A percentile compares a stretch with the other conserved stretches of the same genome.
phyloP scores from a whole-genome alignment of 2,888 invertebrate genomes.

The Volucella zonaria region DNA sequence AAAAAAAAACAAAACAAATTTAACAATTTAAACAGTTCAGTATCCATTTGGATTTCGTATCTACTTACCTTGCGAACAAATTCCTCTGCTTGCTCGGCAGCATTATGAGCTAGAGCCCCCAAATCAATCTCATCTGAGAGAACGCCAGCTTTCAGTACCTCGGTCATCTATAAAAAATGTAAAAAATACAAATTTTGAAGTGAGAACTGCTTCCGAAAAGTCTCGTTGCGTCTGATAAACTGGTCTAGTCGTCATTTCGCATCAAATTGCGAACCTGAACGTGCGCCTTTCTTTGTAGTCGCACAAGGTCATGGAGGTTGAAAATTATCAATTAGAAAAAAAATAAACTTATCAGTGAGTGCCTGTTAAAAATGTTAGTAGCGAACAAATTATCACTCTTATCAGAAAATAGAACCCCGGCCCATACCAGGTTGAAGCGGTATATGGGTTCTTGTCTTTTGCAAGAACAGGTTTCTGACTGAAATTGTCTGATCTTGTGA shows the following conservation, averaged over 20 bases:
- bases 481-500: too few relatives aligned
- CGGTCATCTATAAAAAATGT: slow-evolving; percentile 86
- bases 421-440: too few relatives aligned
- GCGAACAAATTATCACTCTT: neutral
- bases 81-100: slow-evolving; percentile 96
- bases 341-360: slow-evolving; percentile 31
- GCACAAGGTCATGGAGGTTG: slow-evolving; percentile 36
- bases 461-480: too few relatives aligned
- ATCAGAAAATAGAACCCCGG: neutral
- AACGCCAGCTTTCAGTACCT: slow-evolving; percentile 92
- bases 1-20: slow-evolving; percentile 17
- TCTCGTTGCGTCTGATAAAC: slow-evolving; percentile 5
- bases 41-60: neutral
- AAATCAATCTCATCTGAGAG: slow-evolving; percentile 92
- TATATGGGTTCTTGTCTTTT: too few relatives aligned
- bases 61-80: slow-evolving; percentile 90
- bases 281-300: slow-evolving; percentile 11
- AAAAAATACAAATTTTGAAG: slow-evolving; percentile 7
- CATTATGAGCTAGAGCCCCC: slow-evolving; percentile 92
- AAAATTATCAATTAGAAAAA: neutral
- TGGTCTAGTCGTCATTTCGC: slow-evolving; percentile 30
- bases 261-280: slow-evolving; percentile 23
- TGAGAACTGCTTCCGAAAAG: neutral
- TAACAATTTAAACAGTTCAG: neutral
- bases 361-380: neutral